phyloP scores from a whole-genome alignment of 2,797 vertebrate species.

The Huso huso region DNA sequence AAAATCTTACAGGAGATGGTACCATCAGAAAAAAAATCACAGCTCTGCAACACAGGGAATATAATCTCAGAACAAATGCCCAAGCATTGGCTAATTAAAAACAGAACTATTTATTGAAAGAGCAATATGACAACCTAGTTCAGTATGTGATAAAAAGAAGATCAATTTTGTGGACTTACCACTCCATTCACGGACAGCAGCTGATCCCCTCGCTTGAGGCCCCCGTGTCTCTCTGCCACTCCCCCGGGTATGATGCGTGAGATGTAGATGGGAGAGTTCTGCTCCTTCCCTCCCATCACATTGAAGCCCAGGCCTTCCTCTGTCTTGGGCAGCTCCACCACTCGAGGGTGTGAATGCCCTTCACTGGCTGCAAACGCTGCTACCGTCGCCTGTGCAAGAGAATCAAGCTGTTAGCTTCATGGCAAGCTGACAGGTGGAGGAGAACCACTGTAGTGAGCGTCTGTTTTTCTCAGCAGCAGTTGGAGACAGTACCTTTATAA shows the following conservation, averaged over 20 bases:
- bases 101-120: not conserved
- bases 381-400: slow-evolving; percentile 76
- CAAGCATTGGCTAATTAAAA: not conserved
- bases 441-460: no score
- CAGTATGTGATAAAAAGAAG: not conserved
- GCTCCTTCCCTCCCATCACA: slow-evolving; percentile 97
- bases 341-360: slow-evolving; percentile 92
- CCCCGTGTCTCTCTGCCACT: slow-evolving; percentile 90
- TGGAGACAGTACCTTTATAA: no score
- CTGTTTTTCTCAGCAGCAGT: no score
- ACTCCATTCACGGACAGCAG: slow-evolving; percentile 95
- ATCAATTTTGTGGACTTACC: slow-evolving; percentile 55
- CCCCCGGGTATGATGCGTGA: slow-evolving; percentile 97
- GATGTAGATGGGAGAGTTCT: slow-evolving; percentile 98
- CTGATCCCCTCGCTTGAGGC: slow-evolving; percentile 93
- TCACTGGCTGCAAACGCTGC: slow-evolving; percentile 96
- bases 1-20: not conserved
- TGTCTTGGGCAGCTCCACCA: slow-evolving; percentile 94
- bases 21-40: not conserved
- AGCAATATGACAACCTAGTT: no score
- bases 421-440: no score
- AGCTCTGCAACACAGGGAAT: not conserved
- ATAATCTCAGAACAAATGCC: not conserved
- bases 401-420: not conserved
- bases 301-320: slow-evolving; percentile 97